Evolutionary conservation across 2,888 invertebrate species (phyloP).

Genomic region (Morinoia aosen): DNA sequence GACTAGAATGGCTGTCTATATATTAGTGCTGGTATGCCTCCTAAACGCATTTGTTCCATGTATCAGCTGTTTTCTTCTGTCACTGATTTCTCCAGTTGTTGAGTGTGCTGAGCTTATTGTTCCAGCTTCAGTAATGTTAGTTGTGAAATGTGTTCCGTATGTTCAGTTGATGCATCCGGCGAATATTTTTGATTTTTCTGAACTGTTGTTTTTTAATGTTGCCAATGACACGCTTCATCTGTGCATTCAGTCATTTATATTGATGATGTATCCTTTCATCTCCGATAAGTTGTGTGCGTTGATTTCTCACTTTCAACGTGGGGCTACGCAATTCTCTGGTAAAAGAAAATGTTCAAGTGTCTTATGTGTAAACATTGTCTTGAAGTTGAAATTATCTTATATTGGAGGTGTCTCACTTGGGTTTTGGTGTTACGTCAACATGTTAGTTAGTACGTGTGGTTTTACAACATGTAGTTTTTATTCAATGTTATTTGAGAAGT

Average conservation of each 20-base stretch:
- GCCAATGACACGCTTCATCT: neutral
- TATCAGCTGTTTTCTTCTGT: neutral
- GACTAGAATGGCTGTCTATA: neutral
- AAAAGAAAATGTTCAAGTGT: no score
- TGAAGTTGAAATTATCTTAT: no score
- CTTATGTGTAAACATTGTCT: no score
- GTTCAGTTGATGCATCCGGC: neutral
- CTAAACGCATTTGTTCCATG: neutral
- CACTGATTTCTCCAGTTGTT: neutral
- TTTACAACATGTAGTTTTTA: no score
- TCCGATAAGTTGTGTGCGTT: neutral
- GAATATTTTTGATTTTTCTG: neutral
- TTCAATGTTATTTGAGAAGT: no score
- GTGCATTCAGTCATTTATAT: neutral
- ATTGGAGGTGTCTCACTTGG: no score
- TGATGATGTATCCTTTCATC: neutral
- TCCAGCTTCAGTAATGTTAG: neutral
- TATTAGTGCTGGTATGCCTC: neutral
- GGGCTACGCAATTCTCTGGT: no score
- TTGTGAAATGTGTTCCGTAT: neutral
- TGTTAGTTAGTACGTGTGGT: no score
- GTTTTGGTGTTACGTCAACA: no score
- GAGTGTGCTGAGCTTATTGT: neutral
- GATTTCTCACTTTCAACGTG: neutral
- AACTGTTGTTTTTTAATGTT: neutral